Evolutionary conservation across 2,888 invertebrate genomes (phyloP), one percentile per base, ranked within the genome.

Genomic region (Nemotelus nigrinus): DNA sequence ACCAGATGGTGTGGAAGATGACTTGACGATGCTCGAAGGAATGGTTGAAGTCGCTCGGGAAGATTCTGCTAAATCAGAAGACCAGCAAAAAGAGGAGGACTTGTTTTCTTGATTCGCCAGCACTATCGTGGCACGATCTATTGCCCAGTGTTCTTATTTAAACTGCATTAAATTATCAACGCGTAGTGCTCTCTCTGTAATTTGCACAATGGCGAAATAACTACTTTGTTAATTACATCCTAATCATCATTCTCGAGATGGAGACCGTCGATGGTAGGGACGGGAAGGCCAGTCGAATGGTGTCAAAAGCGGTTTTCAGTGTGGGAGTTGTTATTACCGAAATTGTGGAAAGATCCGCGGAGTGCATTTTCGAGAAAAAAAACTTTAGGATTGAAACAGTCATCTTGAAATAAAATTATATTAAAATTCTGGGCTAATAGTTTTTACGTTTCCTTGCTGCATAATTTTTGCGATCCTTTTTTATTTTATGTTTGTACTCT

Each of bases 161-260:
- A 70, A 70, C 70, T 43, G 55, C 70, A 68, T 68, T 68, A 68
- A 68, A 68, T 68, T 68, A 68, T 50, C 68, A 50, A 68, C 68
- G 55, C 43, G 41, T 10, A 70, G 53, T 55, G 70, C 53, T 70
- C 44, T 58, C 60, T 58, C 58, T 72, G 58, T 72, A 72, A 58
- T 72, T 72, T 72, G 72, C 72, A 72, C 72, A 72, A 72, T 72
- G 57, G 72, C 72, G 39, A 45, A 72, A 57, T 58, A 72, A 58
- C 72, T 72, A 72, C 72, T 58, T 58, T 45, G 58, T 57, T 72
- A 72, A 72, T 72, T 72, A 72, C 58, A 58, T 72, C 58, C 72
- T 72, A 72, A 72, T 47, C 72, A 58, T 57, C 72, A n/a, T 57
- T 25, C 25, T n/a, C 25, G n/a, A 72, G 72, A 72, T 72, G 45